Conservation (phyloP, 2,113 vertebrate genomes). For the Cyprinodon variegatus region DNA sequence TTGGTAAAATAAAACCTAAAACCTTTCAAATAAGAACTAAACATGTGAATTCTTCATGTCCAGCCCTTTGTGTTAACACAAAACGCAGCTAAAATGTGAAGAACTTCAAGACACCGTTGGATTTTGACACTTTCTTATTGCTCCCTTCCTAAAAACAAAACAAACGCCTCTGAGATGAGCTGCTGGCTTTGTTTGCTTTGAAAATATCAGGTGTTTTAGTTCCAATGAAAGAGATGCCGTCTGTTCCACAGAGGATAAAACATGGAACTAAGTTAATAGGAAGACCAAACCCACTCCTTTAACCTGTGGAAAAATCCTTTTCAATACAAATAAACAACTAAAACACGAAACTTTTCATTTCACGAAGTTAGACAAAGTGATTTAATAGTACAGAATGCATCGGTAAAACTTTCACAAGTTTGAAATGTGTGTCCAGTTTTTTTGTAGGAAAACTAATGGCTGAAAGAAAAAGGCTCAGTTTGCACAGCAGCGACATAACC, state of each 20-base stretch:
- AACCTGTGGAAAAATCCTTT: background rate
- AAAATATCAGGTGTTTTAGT: constrained; percentile 61
- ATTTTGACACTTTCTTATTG: background rate
- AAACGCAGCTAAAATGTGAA: background rate
- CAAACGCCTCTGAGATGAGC: constrained; percentile 5
- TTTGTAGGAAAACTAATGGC: constrained; percentile 7
- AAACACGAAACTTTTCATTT: background rate
- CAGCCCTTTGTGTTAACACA: background rate
- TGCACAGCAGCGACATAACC: constrained; percentile 56
- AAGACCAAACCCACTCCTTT: background rate
- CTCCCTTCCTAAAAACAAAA: constrained; percentile 17
- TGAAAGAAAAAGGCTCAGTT: constrained; percentile 45
- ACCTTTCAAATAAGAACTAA: background rate
- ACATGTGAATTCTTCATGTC: background rate
- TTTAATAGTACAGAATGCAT: background rate
- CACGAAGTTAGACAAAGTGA: background rate
- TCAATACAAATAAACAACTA: background rate
- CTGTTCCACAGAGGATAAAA: background rate
- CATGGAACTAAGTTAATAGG: background rate
- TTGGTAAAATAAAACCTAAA: background rate
- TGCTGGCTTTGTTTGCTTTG: constrained; percentile 61
- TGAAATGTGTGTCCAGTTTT: background rate
- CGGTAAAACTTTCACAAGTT: background rate
- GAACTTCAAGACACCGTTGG: too few species aligned
- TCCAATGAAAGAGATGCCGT: constrained; percentile 14